These are phyloP conservation scores for Ichneumoninae sp. DNA, from an alignment of 2,888 invertebrate species.

Conservation along the genomic window DNA sequence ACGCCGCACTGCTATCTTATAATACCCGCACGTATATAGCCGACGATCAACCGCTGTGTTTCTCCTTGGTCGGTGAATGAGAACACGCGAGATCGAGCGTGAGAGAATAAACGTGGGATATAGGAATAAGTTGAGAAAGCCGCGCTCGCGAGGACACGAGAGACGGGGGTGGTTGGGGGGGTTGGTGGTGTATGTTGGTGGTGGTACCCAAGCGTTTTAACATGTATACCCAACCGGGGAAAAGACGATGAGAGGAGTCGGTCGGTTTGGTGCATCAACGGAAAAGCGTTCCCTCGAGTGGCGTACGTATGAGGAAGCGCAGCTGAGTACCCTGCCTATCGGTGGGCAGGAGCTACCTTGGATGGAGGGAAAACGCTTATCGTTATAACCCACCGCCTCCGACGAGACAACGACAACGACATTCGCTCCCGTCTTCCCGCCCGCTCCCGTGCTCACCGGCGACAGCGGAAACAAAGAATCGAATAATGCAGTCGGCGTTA, in stretches of 20 bases:
- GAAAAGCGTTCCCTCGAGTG: slow-evolving; percentile 50
- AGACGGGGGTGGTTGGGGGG: not conserved
- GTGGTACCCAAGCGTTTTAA: slow-evolving; percentile 25
- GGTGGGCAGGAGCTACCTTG: slow-evolving; percentile 19
- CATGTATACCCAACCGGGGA: slow-evolving; percentile 24
- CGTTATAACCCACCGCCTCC: slow-evolving; percentile 30
- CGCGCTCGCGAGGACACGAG: slow-evolving; percentile 20
- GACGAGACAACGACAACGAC: slow-evolving; percentile 22
- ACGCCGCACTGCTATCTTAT: slow-evolving; percentile 29
- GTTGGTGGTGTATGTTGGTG: not conserved
- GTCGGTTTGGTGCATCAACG: slow-evolving; percentile 10
- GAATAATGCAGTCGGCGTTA: slow-evolving; percentile 62
- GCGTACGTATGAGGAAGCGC: slow-evolving; percentile 2
- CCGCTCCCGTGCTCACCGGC: slow-evolving; percentile 55
- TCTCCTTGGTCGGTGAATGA: slow-evolving; percentile 5
- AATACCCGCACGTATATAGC: slow-evolving; percentile 6
- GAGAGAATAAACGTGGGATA: slow-evolving; percentile 15
- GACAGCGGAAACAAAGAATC: slow-evolving; percentile 66
- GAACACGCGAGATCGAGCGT: slow-evolving; percentile 26
- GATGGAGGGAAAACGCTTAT: slow-evolving; percentile 36
- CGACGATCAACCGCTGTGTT: slow-evolving; percentile 5
- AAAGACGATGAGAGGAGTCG: slow-evolving; percentile 25
- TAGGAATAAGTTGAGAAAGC: slow-evolving; percentile 44
- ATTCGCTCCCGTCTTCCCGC: slow-evolving; percentile 12
- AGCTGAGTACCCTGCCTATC: not conserved